phyloP scores from a whole-genome alignment of 2,113 vertebrate genomes.

The Elachura formosa region DNA sequence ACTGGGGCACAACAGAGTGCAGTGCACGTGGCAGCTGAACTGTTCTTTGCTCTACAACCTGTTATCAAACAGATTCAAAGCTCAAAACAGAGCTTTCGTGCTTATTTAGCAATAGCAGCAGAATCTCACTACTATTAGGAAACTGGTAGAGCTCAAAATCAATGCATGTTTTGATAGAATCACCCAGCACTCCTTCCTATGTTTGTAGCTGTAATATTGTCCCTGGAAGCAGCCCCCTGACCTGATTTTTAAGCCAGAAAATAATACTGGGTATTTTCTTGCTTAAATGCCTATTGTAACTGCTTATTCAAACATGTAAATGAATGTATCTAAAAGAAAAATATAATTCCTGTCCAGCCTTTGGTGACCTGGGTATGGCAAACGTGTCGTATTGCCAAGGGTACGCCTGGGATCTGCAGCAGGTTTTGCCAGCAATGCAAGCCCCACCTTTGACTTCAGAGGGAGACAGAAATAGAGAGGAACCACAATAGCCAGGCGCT shows the following conservation, averaged over 20 bases:
- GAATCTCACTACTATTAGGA: neutral
- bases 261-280: neutral
- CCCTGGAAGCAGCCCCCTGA: neutral
- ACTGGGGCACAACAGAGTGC: neutral
- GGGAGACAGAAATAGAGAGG: neutral
- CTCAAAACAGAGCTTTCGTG: neutral
- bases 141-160: neutral
- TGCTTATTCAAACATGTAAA: neutral
- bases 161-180: neutral
- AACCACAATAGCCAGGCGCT: rapidly evolving
- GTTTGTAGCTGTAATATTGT: neutral
- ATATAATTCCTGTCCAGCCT: neutral
- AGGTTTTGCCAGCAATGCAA: neutral
- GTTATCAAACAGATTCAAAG: neutral
- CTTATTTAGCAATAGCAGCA: neutral
- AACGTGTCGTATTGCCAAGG: neutral
- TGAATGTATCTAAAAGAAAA: neutral
- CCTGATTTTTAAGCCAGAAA: neutral
- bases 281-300: neutral
- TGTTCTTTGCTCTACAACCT: neutral
- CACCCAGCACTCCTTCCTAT: neutral
- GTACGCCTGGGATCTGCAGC: neutral
- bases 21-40: neutral
- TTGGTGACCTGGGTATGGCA: neutral
- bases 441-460: neutral